Conservation (phyloP, 2,888 invertebrate genomes). For the Monochamus alternatus region DNA sequence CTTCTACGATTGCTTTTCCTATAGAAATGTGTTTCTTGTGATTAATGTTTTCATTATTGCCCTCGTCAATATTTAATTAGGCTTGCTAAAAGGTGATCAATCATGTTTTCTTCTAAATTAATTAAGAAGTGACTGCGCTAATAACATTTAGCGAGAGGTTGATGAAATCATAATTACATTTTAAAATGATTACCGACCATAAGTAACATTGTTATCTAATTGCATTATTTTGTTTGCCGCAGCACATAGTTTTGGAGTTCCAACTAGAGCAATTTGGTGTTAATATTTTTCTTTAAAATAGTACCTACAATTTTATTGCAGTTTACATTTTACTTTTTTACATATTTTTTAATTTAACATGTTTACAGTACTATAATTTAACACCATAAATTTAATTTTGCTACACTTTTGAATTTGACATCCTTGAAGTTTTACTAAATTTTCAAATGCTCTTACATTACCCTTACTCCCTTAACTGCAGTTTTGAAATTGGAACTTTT, state of each 20-base stretch:
- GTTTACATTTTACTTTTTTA: no score
- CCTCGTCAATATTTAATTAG: slow-evolving; percentile 48
- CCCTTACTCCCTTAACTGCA: no score
- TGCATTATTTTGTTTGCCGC: background rate
- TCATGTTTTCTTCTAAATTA: slow-evolving; percentile 49
- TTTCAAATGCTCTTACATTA: no score
- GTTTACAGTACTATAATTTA: no score
- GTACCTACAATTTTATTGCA: background rate
- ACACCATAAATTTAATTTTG: no score
- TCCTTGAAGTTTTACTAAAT: no score
- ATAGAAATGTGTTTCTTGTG: slow-evolving; percentile 35
- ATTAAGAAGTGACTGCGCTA: slow-evolving; percentile 36
- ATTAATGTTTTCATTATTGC: slow-evolving; percentile 49
- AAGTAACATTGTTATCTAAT: background rate
- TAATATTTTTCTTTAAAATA: no score
- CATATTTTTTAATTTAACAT: no score
- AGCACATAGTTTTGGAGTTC: no score
- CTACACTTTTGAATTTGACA: no score
- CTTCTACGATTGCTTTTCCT: slow-evolving; percentile 12
- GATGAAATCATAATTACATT: slow-evolving; percentile 15
- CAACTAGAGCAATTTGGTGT: no score
- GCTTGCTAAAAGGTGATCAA: slow-evolving; percentile 43
- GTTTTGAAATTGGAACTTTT: no score
- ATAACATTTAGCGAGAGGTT: slow-evolving; percentile 27
- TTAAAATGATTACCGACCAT: slow-evolving; percentile 1